Conservation (phyloP, 53 echinoderm and acorn worm genomes). For the Temnopleurus reevesii region DNA sequence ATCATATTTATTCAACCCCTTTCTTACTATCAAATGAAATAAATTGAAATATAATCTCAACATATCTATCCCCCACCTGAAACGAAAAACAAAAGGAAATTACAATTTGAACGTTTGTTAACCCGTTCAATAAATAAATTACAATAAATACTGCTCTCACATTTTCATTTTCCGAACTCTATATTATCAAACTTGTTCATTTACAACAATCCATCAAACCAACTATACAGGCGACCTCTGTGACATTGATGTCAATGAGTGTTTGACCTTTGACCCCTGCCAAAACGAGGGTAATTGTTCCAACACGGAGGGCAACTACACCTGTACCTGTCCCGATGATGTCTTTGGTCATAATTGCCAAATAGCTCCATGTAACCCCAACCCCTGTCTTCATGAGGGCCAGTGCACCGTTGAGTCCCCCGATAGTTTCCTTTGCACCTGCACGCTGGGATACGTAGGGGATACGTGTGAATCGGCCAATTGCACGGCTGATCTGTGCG, state of each 20-base stretch:
- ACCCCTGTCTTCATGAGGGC: constrained; percentile 69
- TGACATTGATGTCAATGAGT: constrained; percentile 78
- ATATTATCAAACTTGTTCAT: constrained; percentile 4
- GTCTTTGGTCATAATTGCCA: constrained; percentile 67
- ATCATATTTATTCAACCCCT: too few relatives aligned
- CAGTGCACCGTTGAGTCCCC: constrained; percentile 57
- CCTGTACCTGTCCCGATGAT: constrained; percentile 61
- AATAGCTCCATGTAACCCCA: constrained; percentile 66
- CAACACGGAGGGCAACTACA: constrained; percentile 65
- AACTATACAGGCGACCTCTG: constrained; percentile 17
- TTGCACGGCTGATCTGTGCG: constrained; percentile 70
- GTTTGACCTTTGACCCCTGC: constrained; percentile 58
- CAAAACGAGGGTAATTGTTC: constrained; percentile 72
- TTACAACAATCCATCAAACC: not conserved
- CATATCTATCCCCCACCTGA: too few relatives aligned
- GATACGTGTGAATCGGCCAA: constrained; percentile 61
- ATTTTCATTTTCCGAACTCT: not conserved
- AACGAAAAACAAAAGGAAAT: not conserved
- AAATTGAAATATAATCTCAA: too few relatives aligned
- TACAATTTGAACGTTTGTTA: constrained; percentile 16
- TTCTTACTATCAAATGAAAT: too few relatives aligned
- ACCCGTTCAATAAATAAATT: too few relatives aligned
- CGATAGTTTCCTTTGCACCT: constrained; percentile 60
- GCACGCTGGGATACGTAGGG: constrained; percentile 74
- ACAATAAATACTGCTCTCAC: not conserved